Conservation (phyloP, 2,113 vertebrate genomes). For the Cephalopholis sonnerati region DNA sequence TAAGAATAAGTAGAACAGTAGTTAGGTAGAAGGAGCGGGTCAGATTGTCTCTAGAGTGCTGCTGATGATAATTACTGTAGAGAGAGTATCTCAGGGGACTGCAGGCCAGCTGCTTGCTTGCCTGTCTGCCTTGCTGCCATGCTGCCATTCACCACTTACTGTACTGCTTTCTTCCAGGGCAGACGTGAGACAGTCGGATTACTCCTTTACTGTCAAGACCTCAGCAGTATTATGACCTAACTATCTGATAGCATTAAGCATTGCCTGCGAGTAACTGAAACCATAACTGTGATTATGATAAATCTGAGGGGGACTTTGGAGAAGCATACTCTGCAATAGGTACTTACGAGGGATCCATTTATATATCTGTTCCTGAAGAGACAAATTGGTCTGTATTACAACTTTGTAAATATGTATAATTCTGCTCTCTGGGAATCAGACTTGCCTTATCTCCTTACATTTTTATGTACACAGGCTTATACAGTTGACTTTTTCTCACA, state of each 20-base stretch:
- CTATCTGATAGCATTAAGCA: background rate
- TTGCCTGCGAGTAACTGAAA: constrained; percentile 4
- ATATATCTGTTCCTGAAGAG: background rate
- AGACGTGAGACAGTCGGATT: constrained; percentile 33
- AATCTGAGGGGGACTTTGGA: background rate
- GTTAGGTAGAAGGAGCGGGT: constrained; percentile 53
- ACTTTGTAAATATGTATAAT: background rate
- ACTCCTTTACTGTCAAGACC: constrained; percentile 46
- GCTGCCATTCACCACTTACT: constrained; percentile 47
- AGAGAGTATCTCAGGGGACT: constrained; percentile 75
- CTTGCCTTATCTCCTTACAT: background rate
- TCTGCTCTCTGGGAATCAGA: background rate
- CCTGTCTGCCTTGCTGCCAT: constrained; percentile 38
- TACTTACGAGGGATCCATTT: background rate
- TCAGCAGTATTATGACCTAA: constrained; percentile 1
- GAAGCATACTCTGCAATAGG: background rate
- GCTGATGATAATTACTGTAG: constrained; percentile 84
- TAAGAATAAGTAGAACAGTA: constrained; percentile 64
- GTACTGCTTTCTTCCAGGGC: constrained; percentile 51
- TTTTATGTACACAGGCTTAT: background rate
- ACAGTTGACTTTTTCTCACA: background rate
- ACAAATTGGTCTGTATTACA: background rate
- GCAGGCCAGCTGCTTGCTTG: constrained; percentile 64
- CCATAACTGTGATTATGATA: constrained; percentile 4
- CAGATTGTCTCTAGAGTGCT: constrained; percentile 72